These are phyloP conservation scores for Thymallus thymallus DNA, from an alignment of 2,113 vertebrate genomes.

Conservation along the genomic window DNA sequence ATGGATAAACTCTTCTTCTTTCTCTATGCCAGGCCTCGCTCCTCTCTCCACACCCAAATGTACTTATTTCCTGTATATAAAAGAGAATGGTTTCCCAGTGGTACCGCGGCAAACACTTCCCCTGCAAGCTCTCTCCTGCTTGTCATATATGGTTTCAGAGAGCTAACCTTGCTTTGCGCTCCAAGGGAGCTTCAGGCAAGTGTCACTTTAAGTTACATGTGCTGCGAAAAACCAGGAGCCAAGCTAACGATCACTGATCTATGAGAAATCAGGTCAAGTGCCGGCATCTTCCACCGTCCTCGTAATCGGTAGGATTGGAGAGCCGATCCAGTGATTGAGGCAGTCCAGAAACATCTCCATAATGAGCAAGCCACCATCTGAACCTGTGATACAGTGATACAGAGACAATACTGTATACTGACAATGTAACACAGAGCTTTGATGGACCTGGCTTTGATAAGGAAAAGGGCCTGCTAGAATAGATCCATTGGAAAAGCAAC, in stretches of 20 bases:
- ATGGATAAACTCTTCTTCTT: conserved; percentile 40
- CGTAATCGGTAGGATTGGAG: conserved; percentile 64
- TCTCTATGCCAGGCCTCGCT: conserved; percentile 25
- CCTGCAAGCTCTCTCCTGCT: conserved; percentile 60
- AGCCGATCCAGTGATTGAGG: conserved; percentile 57
- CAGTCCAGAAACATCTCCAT: conserved; percentile 49
- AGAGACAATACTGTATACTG: background rate
- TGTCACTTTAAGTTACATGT: conserved; percentile 95
- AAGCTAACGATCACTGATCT: conserved; percentile 92
- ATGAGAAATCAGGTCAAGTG: conserved; percentile 93
- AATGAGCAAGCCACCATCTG: conserved; percentile 57
- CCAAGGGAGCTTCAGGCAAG: conserved; percentile 89
- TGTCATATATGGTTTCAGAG: conserved; percentile 91
- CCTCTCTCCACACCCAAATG: conserved; percentile 21
- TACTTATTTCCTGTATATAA: background rate
- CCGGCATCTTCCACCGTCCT: conserved; percentile 53
- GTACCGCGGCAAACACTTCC: conserved; percentile 42
- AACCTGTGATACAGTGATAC: background rate
- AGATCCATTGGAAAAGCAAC: background rate
- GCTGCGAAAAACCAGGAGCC: conserved; percentile 83
- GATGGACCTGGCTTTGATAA: background rate
- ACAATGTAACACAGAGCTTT: background rate
- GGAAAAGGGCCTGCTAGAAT: background rate
- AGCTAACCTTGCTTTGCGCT: conserved; percentile 83
- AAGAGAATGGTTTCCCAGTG: conserved; percentile 28